Conservation (phyloP, 2,113 vertebrate species). For the Xenopus tropicalis region DNA sequence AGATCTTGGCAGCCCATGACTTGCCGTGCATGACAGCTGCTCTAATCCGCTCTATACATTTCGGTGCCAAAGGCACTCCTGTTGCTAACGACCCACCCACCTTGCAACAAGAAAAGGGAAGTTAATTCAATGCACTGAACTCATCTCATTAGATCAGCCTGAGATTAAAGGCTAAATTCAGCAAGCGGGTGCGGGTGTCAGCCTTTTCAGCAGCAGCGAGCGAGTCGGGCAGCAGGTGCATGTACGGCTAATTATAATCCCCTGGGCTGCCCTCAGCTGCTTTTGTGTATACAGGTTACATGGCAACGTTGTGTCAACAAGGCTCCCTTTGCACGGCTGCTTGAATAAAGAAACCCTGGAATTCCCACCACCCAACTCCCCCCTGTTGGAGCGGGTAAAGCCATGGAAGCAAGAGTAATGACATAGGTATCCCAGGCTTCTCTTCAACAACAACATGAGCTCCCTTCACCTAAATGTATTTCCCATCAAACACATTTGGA, state of each 20-base stretch:
- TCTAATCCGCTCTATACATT: background rate
- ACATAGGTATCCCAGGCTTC: too few species aligned
- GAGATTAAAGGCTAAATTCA: conserved; percentile 18
- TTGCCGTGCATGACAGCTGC: background rate
- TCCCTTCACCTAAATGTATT: too few species aligned
- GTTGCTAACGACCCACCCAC: background rate
- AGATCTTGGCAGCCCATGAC: background rate
- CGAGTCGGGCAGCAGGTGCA: conserved; percentile 28
- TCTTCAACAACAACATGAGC: too few species aligned
- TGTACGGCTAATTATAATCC: conserved; percentile 33
- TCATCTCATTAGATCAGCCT: background rate
- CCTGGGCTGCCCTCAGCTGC: conserved; percentile 19
- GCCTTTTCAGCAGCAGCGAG: background rate
- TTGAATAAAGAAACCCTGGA: background rate
- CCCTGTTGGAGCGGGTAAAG: too few species aligned
- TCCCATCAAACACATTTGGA: too few species aligned
- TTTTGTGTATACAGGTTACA: conserved; percentile 28
- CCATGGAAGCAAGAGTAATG: too few species aligned
- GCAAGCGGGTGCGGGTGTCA: background rate
- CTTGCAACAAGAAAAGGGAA: background rate
- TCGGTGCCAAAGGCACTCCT: background rate
- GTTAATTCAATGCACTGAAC: background rate
- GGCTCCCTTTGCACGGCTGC: background rate
- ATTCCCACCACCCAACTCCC: background rate
- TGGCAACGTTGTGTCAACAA: conserved; percentile 34